Conservation (phyloP, 2,797 vertebrate genomes). For the Mormyrus hasselquistii region DNA sequence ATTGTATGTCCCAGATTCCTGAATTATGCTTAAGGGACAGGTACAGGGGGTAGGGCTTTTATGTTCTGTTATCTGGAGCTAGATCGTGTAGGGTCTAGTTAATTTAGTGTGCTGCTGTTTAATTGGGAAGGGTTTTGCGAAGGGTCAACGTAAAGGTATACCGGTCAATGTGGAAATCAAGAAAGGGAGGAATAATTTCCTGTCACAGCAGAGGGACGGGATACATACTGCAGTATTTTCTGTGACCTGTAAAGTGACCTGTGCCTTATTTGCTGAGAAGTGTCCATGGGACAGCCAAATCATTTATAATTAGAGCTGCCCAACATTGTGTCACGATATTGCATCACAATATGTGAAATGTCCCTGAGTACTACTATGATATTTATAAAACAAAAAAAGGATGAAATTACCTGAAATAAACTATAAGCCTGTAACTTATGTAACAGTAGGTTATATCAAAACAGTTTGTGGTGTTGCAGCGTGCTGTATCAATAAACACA, state of each 20-base stretch:
- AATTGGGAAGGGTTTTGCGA: background rate
- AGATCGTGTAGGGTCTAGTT: background rate
- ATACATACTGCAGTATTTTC: background rate
- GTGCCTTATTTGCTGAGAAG: background rate
- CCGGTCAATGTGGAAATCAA: background rate
- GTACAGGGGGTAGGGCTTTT: background rate
- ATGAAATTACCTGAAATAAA: background rate
- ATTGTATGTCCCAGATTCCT: background rate
- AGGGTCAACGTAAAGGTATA: background rate
- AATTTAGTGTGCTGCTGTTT: background rate
- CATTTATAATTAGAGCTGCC: background rate
- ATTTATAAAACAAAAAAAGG: background rate
- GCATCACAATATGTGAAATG: background rate
- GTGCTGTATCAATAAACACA: background rate
- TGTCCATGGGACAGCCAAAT: background rate
- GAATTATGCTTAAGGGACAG: background rate
- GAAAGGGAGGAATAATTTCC: background rate
- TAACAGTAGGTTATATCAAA: background rate
- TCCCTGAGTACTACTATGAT: background rate
- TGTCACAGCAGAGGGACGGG: background rate
- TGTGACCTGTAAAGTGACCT: background rate
- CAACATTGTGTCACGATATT: background rate
- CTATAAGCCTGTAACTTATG: background rate
- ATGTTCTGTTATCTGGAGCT: background rate
- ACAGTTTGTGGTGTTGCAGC: background rate